These are phyloP conservation scores for Campoplex nolae DNA, from an alignment of 2,888 invertebrate species.

Conservation along the genomic window DNA sequence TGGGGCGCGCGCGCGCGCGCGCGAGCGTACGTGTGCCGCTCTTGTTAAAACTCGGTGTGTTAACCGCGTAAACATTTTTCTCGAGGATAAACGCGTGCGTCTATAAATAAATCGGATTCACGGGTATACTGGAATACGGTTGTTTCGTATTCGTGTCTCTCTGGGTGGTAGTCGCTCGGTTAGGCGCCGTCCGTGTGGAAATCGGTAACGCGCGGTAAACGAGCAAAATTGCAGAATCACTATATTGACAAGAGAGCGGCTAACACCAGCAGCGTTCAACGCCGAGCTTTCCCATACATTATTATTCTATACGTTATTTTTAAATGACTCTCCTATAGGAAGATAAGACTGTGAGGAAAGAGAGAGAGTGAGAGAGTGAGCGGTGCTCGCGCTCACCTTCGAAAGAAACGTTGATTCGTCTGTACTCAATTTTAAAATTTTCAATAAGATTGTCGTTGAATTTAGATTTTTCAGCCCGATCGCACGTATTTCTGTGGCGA, in stretches of 20 bases:
- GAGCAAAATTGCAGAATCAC: constrained; percentile 27
- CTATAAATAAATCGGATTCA: constrained; percentile 63
- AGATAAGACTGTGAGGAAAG: constrained; percentile 13
- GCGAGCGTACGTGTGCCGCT: not conserved
- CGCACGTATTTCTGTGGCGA: constrained; percentile 86
- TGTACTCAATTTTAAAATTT: constrained; percentile 93
- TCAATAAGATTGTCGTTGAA: constrained; percentile 95
- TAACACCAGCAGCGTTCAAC: not conserved
- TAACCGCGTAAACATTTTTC: constrained; percentile 22
- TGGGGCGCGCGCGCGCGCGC: constrained; percentile 3
- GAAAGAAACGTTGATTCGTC: constrained; percentile 79
- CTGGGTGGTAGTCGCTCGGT: not conserved
- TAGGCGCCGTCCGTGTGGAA: not conserved
- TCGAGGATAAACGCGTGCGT: constrained; percentile 50
- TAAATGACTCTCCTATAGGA: constrained; percentile 1
- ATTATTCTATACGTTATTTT: not conserved
- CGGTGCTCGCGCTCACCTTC: constrained; percentile 74
- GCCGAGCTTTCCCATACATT: not conserved
- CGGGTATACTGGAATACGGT: constrained; percentile 22
- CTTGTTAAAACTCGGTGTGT: constrained; percentile 12
- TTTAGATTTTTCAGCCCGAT: constrained; percentile 89
- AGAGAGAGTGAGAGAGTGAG: not conserved
- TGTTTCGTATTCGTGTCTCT: not conserved
- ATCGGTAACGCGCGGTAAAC: constrained; percentile 20
- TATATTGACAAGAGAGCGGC: not conserved